Conservation (phyloP, 2,113 vertebrate genomes). For the Microcebus griseorufus region DNA sequence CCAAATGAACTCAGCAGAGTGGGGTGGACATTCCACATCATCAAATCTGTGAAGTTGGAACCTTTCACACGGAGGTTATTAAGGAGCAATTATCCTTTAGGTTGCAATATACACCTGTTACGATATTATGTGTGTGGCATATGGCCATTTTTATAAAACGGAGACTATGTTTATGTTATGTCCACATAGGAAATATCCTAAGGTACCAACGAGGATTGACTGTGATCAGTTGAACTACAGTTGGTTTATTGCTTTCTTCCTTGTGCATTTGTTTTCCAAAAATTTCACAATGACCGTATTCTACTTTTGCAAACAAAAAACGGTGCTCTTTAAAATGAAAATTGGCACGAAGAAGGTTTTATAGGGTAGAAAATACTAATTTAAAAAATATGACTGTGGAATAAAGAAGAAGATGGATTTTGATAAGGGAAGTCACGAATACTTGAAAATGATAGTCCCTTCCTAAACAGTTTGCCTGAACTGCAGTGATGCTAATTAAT, state of each 20-base stretch:
- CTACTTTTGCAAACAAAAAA: not conserved
- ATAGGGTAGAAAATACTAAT: not conserved
- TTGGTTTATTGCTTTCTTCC: not conserved
- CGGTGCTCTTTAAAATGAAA: not conserved
- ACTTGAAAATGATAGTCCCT: not conserved
- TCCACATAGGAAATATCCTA: not conserved
- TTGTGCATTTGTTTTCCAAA: not conserved
- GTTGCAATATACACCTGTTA: too few species aligned
- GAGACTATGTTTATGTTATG: not conserved
- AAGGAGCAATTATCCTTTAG: not conserved
- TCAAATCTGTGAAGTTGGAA: not conserved
- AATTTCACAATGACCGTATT: not conserved
- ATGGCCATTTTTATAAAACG: not conserved
- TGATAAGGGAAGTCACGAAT: not conserved
- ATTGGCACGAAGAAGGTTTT: not conserved
- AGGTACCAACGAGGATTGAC: rapidly evolving
- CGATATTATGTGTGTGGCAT: rapidly evolving
- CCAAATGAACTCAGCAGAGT: too few species aligned
- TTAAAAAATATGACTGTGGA: not conserved
- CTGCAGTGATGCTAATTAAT: not conserved
- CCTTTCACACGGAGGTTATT: not conserved
- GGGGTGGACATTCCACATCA: not conserved
- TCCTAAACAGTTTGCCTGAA: not conserved
- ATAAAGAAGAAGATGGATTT: not conserved
- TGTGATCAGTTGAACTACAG: not conserved